phyloP scores from a whole-genome alignment of 2,888 invertebrate genomes.

The Boloria selene region DNA sequence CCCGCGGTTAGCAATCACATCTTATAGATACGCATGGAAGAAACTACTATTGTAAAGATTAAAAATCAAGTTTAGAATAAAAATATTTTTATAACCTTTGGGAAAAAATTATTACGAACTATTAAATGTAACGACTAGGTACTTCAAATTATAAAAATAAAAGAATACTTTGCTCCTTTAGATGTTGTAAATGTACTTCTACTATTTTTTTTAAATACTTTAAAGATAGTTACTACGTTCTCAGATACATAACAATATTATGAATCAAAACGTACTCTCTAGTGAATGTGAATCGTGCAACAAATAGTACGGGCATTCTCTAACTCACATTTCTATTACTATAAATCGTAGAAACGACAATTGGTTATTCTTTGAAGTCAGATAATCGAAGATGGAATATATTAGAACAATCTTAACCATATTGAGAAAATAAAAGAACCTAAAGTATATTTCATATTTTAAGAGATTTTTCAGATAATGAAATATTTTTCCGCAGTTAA shows the following conservation, averaged over 20 bases:
- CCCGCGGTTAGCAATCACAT: constrained; percentile 61
- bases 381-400: constrained; percentile 3
- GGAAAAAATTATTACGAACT: no score
- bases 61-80: not conserved
- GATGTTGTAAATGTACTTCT: not conserved
- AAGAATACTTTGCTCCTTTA: no score
- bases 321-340: constrained; percentile 71
- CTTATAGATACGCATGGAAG: constrained; percentile 35
- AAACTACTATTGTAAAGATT: not conserved
- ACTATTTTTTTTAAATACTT: not conserved
- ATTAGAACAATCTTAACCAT: not conserved
- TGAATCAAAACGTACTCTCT: not conserved
- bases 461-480: no score
- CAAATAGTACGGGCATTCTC: constrained; percentile 19
- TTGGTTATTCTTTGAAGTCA: constrained; percentile 28
- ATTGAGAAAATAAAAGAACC: no score
- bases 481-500: no score
- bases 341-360: constrained; percentile 53
- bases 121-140: no score
- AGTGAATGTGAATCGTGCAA: not conserved
- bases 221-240: not conserved
- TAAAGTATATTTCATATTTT: no score
- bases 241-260: no score
- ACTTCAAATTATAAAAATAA: no score
- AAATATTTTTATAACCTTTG: no score